Evolutionary conservation across 2,888 invertebrate genomes (phyloP).

Genomic region (Stenodema calcarata): DNA sequence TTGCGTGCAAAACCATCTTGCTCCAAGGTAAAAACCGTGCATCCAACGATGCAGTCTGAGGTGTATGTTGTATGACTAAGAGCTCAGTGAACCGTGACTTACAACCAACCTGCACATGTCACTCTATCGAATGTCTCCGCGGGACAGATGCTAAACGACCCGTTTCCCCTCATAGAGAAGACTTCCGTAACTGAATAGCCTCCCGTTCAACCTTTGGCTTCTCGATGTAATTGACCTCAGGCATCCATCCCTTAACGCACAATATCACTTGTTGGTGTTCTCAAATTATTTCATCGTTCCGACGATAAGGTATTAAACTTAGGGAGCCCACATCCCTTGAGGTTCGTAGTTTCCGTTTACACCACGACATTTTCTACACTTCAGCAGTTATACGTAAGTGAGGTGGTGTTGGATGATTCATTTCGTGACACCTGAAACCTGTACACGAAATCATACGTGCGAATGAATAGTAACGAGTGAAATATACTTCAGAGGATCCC

Average conservation of each 20-base stretch:
- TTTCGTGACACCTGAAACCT: too few species aligned
- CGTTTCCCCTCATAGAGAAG: neutral
- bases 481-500: too few species aligned
- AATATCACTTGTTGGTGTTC: neutral
- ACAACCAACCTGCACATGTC: neutral
- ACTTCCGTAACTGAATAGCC: conserved; percentile 3
- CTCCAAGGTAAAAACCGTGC: neutral
- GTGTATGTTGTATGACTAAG: neutral
- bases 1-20: neutral
- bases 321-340: neutral
- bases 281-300: neutral
- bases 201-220: neutral
- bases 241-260: neutral
- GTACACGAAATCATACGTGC: too few species aligned
- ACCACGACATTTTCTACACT: neutral
- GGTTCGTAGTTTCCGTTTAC: neutral
- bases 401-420: too few species aligned
- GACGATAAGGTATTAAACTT: neutral
- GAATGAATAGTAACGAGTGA: too few species aligned
- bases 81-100: neutral
- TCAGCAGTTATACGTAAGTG: neutral
- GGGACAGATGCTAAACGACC: neutral
- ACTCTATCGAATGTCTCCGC: conserved; percentile 1
- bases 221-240: neutral
- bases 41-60: neutral